A percentile compares a stretch with the other conserved stretches of the same genome.
These are phyloP conservation scores for Phalacrocorax carbo DNA, from an alignment of 2,113 vertebrate genomes.

Conservation along the genomic window DNA sequence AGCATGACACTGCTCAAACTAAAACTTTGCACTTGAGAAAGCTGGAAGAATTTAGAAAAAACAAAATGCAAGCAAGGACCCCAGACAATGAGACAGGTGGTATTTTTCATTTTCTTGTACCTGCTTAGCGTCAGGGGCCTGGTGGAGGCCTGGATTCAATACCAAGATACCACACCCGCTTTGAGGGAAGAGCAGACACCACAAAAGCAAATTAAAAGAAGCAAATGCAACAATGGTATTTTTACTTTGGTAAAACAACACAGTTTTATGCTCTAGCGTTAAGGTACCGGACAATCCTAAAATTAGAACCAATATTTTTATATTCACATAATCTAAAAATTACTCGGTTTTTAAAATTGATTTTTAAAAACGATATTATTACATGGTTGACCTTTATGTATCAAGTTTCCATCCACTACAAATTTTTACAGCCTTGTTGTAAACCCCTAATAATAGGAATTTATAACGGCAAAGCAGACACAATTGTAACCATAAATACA, in stretches of 20 bases:
- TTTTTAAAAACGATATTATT: neutral
- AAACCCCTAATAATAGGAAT: slow-evolving; percentile 23
- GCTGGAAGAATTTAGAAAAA: neutral
- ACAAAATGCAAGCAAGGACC: neutral
- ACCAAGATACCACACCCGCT: neutral
- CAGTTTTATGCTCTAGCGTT: neutral
- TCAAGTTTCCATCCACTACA: neutral
- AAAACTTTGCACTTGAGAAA: neutral
- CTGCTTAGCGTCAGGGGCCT: neutral
- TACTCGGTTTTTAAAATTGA: neutral
- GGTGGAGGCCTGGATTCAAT: neutral
- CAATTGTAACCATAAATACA: slow-evolving; percentile 5
- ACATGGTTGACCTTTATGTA: neutral
- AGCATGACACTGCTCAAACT: neutral
- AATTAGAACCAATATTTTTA: neutral
- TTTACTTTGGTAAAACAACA: neutral
- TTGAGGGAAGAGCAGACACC: neutral
- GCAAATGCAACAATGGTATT: neutral
- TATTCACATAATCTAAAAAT: neutral
- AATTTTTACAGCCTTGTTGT: slow-evolving; percentile 1
- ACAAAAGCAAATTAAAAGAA: neutral
- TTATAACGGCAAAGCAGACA: slow-evolving; percentile 51
- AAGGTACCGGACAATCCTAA: neutral
- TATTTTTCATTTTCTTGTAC: neutral
- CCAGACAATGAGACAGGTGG: neutral